These are phyloP conservation scores for Physella acuta DNA, from an alignment of 1,140 invertebrate genomes.

Conservation along the genomic window DNA sequence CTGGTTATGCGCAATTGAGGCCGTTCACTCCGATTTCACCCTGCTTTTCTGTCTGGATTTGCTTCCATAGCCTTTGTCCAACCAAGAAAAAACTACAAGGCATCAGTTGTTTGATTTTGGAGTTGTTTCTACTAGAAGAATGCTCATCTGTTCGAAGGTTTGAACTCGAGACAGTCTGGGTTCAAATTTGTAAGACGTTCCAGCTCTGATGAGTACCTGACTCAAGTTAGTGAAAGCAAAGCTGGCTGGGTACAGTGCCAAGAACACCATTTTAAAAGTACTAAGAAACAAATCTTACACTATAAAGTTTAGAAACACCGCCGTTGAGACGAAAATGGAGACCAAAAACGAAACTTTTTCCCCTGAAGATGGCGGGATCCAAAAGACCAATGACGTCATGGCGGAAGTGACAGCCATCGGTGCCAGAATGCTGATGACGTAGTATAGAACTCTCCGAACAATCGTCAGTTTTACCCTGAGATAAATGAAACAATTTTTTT, in stretches of 20 bases:
- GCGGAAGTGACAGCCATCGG: background rate
- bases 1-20: too few species aligned
- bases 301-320: constrained; percentile 13
- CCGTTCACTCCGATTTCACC: too few species aligned
- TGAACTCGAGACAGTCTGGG: too few species aligned
- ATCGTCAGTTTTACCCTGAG: background rate
- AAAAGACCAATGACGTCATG: constrained; percentile 1
- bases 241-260: too few species aligned
- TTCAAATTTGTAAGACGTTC: background rate
- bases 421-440: background rate
- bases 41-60: too few species aligned
- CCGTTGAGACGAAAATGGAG: background rate
- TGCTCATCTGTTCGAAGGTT: too few species aligned
- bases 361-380: background rate
- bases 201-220: too few species aligned
- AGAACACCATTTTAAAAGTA: background rate
- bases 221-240: background rate
- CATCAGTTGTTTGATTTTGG: too few species aligned
- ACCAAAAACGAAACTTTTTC: constrained; percentile 15
- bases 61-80: too few species aligned
- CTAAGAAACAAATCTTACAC: constrained; percentile 1
- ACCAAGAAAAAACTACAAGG: too few species aligned
- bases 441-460: background rate
- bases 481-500: background rate
- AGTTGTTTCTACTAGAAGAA: too few species aligned